Conservation (phyloP, 2,113 vertebrate species). For the Scophthalmus maximus region DNA sequence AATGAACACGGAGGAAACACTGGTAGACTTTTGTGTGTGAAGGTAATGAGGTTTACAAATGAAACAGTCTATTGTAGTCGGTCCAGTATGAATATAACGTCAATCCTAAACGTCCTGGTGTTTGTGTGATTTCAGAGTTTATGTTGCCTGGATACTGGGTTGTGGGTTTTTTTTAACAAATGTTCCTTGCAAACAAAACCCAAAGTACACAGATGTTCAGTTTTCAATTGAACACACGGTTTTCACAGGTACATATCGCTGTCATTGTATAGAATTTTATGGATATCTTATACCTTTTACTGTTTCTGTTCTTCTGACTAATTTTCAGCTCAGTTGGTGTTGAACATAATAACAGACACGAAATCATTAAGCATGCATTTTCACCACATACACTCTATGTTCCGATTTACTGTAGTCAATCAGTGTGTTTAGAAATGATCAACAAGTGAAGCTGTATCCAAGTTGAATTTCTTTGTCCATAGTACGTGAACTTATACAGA, state of each 20-base stretch:
- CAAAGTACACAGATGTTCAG: neutral
- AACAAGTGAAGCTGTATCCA: neutral
- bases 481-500: neutral
- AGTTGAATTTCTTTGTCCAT: neutral
- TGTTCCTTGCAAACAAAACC: slow-evolving; percentile 1
- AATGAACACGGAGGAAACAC: slow-evolving; percentile 10
- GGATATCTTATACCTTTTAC: neutral
- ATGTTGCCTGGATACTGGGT: slow-evolving; percentile 23
- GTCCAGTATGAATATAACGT: slow-evolving; percentile 13
- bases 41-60: slow-evolving; percentile 1
- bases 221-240: slow-evolving; percentile 2
- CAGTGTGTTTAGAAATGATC: neutral
- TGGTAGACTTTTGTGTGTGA: neutral
- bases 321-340: neutral
- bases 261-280: neutral
- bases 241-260: neutral
- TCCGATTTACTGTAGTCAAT: neutral
- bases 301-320: accelerated
- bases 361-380: neutral
- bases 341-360: neutral
- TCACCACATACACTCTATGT: neutral
- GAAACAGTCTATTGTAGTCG: neutral
- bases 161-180: slow-evolving; percentile 1
- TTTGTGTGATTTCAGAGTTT: slow-evolving; percentile 8
- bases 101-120: neutral